Conservation (phyloP, 2,113 vertebrate genomes). For the Nestor notabilis region DNA sequence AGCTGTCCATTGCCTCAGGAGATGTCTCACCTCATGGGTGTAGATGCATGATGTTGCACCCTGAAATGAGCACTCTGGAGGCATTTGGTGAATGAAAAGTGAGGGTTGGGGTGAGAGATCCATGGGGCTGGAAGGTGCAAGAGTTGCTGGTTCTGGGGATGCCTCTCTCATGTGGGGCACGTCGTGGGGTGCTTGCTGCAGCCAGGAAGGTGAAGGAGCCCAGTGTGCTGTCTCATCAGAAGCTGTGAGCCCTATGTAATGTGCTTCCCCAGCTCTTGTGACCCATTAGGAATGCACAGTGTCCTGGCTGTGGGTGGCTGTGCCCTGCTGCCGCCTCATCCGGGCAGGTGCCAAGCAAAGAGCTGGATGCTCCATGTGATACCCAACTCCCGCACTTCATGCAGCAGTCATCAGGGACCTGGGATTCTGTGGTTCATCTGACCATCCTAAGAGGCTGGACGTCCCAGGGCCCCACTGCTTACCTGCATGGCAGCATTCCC, state of each 20-base stretch:
- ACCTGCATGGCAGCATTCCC: accelerated
- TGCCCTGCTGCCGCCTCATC: background rate
- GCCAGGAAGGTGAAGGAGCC: background rate
- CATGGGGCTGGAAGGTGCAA: background rate
- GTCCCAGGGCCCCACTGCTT: accelerated
- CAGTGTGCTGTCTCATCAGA: background rate
- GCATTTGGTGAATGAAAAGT: background rate
- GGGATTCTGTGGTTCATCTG: accelerated
- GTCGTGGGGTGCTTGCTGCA: too few species aligned
- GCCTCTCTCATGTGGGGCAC: background rate
- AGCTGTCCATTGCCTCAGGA: background rate
- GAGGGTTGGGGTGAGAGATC: background rate
- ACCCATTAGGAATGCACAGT: background rate
- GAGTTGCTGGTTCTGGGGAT: background rate
- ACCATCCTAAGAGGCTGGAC: background rate
- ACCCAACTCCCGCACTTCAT: accelerated
- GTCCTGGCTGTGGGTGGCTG: too few species aligned
- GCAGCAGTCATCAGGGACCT: background rate
- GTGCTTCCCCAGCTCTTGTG: background rate
- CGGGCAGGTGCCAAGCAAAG: accelerated
- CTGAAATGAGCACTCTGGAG: accelerated
- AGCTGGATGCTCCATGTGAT: accelerated
- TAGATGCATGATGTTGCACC: background rate
- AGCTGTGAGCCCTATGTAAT: accelerated
- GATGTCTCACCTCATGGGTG: accelerated